Percentiles rank a stretch among this genome's conserved stretches.
phyloP scores from a whole-genome alignment of 2,888 invertebrate species.

The Cyclophora punctaria region DNA sequence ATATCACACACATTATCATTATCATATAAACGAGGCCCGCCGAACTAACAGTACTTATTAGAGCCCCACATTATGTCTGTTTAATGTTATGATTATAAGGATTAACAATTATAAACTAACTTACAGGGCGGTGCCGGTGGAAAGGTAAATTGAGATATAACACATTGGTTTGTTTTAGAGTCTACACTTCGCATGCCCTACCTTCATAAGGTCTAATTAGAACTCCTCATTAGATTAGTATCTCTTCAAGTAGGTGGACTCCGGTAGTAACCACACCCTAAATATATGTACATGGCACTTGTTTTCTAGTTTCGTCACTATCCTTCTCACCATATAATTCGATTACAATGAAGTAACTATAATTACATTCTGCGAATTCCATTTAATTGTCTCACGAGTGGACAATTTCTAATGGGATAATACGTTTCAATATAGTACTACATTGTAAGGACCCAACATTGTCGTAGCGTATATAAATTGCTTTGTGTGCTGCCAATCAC shows the following conservation, averaged over 20 bases:
- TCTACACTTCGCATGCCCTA: conserved; percentile 4
- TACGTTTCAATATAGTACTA: neutral
- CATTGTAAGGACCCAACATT: conserved; percentile 5
- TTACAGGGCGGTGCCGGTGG: conserved; percentile 69
- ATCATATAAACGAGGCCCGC: too few relatives aligned
- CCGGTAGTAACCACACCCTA: neutral
- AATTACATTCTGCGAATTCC: neutral
- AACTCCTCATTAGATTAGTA: too few relatives aligned
- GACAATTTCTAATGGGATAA: too few relatives aligned
- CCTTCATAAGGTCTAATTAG: too few relatives aligned
- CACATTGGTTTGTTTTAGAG: conserved; percentile 30
- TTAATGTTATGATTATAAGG: too few relatives aligned
- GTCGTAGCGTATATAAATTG: conserved; percentile 5
- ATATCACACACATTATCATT: too few relatives aligned
- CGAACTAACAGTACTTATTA: too few relatives aligned
- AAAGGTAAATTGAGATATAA: conserved; percentile 58
- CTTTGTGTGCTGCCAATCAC: conserved; percentile 8
- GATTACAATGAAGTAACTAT: neutral
- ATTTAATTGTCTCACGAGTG: too few relatives aligned
- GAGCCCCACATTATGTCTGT: too few relatives aligned
- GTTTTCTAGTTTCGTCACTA: neutral
- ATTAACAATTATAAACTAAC: conserved; percentile 17
- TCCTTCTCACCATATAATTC: neutral
- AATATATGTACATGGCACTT: neutral
- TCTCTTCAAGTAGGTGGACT: too few relatives aligned